phyloP scores from a whole-genome alignment of 2,797 vertebrate species.

The Cichlasoma orientale region DNA sequence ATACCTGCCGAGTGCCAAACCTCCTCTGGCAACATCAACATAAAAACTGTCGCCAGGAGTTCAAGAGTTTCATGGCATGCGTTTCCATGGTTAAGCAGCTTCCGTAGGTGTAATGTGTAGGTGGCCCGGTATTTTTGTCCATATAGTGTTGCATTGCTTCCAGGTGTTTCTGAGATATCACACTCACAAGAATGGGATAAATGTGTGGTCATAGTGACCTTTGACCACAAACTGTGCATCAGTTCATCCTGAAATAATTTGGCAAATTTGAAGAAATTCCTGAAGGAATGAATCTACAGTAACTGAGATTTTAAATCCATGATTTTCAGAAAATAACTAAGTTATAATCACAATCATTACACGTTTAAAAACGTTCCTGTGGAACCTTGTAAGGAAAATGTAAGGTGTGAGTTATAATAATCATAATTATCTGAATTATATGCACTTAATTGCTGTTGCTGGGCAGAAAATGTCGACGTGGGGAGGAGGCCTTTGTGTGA shows the following conservation, averaged over 20 bases:
- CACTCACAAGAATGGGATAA: too few species aligned
- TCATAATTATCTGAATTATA: too few species aligned
- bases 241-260: too few species aligned
- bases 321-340: not conserved
- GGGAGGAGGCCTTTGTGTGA: too few species aligned
- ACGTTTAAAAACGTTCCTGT: not conserved
- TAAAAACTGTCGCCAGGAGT: not conserved
- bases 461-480: too few species aligned
- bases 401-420: too few species aligned
- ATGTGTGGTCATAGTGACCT: not conserved
- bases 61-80: not conserved
- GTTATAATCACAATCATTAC: not conserved
- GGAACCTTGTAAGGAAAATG: too few species aligned
- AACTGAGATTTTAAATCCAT: not conserved
- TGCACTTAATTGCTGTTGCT: too few species aligned
- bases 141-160: too few species aligned
- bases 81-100: not conserved
- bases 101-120: not conserved
- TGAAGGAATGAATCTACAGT: too few species aligned
- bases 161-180: too few species aligned
- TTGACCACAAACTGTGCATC: not conserved
- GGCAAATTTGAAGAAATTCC: too few species aligned
- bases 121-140: not conserved
- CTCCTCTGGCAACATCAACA: not conserved
- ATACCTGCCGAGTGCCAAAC: not conserved